phyloP scores from a whole-genome alignment of 2,797 vertebrate species.

The Takifugu ocellatus region DNA sequence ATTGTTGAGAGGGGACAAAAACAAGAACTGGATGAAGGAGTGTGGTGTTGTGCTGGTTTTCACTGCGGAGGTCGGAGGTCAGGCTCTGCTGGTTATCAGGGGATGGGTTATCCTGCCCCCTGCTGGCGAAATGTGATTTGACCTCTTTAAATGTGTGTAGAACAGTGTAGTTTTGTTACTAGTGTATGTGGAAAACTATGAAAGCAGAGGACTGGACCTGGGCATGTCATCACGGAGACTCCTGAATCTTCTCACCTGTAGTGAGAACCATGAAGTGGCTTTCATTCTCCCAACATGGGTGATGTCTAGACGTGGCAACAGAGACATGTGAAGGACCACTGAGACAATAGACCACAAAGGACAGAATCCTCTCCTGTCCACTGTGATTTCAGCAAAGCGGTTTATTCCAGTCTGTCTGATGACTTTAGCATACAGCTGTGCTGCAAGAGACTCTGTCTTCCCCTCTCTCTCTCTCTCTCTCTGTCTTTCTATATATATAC shows the following conservation, averaged over 20 bases:
- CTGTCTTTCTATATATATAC: not conserved
- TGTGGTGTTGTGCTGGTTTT: slow-evolving; percentile 4
- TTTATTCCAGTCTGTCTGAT: slow-evolving; percentile 12
- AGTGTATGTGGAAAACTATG: too few species aligned
- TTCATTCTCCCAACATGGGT: too few species aligned
- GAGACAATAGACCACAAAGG: not conserved
- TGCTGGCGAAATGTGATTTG: slow-evolving; percentile 35
- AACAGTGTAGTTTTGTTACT: too few species aligned
- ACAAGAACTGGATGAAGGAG: too few species aligned
- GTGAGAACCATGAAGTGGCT: too few species aligned
- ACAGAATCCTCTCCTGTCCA: slow-evolving; percentile 10
- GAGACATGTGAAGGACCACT: not conserved
- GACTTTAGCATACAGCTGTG: slow-evolving; percentile 5
- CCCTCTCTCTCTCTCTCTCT: slow-evolving; percentile 1
- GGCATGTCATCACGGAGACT: not conserved
- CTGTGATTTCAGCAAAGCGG: slow-evolving; percentile 34
- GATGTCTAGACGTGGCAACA: not conserved
- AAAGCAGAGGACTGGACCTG: not conserved
- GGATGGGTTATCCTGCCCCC: slow-evolving; percentile 62
- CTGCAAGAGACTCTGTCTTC: slow-evolving; percentile 35
- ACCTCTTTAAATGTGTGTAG: too few species aligned
- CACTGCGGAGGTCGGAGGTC: slow-evolving; percentile 9
- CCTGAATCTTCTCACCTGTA: too few species aligned
- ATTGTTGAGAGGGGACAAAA: slow-evolving; percentile 11
- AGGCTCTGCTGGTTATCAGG: not conserved